These are phyloP conservation scores for Drosophila dunni DNA, from an alignment of 1,140 invertebrate species.

Conservation along the genomic window DNA sequence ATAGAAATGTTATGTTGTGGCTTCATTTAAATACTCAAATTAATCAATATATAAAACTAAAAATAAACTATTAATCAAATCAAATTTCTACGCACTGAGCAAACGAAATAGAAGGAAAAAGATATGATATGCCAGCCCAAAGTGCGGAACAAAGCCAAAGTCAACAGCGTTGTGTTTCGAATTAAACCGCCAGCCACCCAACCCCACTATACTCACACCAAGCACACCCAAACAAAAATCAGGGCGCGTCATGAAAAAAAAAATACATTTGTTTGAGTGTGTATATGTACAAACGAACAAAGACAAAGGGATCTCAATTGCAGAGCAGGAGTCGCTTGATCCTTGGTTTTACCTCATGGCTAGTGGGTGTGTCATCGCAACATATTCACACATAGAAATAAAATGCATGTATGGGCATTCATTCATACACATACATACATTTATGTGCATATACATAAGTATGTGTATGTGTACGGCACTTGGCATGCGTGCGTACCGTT, in stretches of 20 bases:
- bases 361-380: slow-evolving; percentile 17
- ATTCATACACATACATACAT: neutral
- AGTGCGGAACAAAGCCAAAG: slow-evolving; percentile 33
- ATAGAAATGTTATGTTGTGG: neutral
- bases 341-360: neutral
- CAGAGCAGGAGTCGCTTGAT: neutral
- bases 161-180: slow-evolving; percentile 19
- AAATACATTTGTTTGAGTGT: neutral
- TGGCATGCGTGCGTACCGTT: slow-evolving; percentile 69
- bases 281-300: neutral
- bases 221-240: slow-evolving; percentile 7
- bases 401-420: slow-evolving; percentile 5
- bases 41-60: slow-evolving; percentile 49
- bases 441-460: slow-evolving; percentile 18
- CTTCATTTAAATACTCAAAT: neutral
- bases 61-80: slow-evolving; percentile 34
- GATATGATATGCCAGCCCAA: slow-evolving; percentile 22
- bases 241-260: slow-evolving; percentile 22
- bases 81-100: slow-evolving; percentile 34
- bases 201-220: neutral
- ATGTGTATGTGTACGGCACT: slow-evolving; percentile 41
- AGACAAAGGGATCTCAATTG: slow-evolving; percentile 25
- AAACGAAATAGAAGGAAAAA: slow-evolving; percentile 21
- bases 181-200: slow-evolving; percentile 14
- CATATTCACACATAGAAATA: neutral